Evolutionary conservation across 2,888 invertebrate species (phyloP), one percentile per base, ranked within the genome.

Genomic region (Acleris emargana): DNA sequence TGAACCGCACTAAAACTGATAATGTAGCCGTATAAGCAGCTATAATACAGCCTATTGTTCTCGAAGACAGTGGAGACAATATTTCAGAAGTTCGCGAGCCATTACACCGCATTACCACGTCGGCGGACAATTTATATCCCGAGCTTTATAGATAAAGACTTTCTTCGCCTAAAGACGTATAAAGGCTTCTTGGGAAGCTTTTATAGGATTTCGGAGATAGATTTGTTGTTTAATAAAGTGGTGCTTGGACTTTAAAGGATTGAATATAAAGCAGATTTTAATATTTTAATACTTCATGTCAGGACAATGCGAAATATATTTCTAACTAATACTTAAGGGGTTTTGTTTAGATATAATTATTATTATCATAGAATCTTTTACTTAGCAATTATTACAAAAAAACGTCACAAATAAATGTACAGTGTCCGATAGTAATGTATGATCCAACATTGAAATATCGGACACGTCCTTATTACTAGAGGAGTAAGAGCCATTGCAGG

Each of bases 1-100:
- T 43, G 5, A 16, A 43, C 16, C 43, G 5, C 43, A n/a, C n/a
- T 17, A 45, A 16, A 45, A 45, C 45, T 17, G n/a, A 38, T 38
- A 38, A n/a, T 2, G 17, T 17, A 52, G 50, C 22, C 18, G 1
- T 22, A 62, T 55, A 62, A 50, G 25, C n/a, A 45, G n/a, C 45
- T 57, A 45, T 55, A 55, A 54, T 22, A 45, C 45, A 43, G 22
- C n/a, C 42, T 42, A 22, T 42, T 22, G 42, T 57, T 53, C 32
- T 32, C 55, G 9, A 68, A 70, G 61, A 67, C 68, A 71, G 62
- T 63, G 72, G 69, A 72, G 74, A 76, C 76, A 76, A 81, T 84
- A 84, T 84, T 83, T 85, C 80, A 84, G 76, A 72, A 72, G 73
- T 85, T 84, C 73, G 80, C 86, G 77, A 82, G 71, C 84, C 83